Percentiles rank a stretch among this genome's conserved stretches.
Evolutionary conservation across 1,140 invertebrate species (phyloP).

Genomic region (Drosophila guanche): DNA sequence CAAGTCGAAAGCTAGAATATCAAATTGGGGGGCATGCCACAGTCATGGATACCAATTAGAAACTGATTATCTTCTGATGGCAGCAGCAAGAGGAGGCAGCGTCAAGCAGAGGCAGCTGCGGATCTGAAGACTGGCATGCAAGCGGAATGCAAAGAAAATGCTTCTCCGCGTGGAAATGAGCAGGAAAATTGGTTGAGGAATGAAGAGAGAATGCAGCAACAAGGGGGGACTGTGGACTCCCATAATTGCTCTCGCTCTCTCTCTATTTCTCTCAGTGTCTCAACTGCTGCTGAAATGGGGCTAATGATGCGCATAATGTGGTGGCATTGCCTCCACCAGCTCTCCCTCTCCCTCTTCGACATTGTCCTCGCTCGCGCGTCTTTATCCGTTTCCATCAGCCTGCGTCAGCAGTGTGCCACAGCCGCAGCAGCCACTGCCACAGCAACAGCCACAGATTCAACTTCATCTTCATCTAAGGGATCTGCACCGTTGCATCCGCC

Average conservation of each 20-base stretch:
- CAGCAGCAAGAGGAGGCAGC: slow-evolving; percentile 12
- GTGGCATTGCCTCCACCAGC: slow-evolving; percentile 26
- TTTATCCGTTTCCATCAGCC: slow-evolving; percentile 29
- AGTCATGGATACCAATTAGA: slow-evolving; percentile 54
- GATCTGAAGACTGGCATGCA: background rate
- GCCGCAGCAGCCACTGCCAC: slow-evolving; percentile 30
- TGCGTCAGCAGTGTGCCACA: slow-evolving; percentile 15
- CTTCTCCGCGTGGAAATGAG: slow-evolving; percentile 39
- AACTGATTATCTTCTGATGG: slow-evolving; percentile 27
- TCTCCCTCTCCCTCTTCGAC: slow-evolving; percentile 19
- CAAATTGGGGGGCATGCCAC: slow-evolving; percentile 38
- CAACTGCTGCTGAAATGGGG: slow-evolving; percentile 14
- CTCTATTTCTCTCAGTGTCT: slow-evolving; percentile 3
- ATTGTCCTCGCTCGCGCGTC: slow-evolving; percentile 31
- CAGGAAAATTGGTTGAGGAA: slow-evolving; percentile 32
- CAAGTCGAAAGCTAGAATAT: slow-evolving; percentile 31
- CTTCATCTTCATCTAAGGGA: slow-evolving; percentile 38
- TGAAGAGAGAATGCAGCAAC: slow-evolving; percentile 16
- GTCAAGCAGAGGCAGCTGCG: slow-evolving; percentile 16
- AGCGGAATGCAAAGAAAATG: slow-evolving; percentile 27
- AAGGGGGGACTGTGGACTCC: background rate
- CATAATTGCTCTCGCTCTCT: background rate
- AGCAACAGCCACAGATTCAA: slow-evolving; percentile 13
- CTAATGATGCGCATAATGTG: slow-evolving; percentile 53
- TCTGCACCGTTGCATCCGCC: slow-evolving; percentile 29